Evolutionary conservation across 2,888 invertebrate species (phyloP).

Genomic region (Hyalella azteca): DNA sequence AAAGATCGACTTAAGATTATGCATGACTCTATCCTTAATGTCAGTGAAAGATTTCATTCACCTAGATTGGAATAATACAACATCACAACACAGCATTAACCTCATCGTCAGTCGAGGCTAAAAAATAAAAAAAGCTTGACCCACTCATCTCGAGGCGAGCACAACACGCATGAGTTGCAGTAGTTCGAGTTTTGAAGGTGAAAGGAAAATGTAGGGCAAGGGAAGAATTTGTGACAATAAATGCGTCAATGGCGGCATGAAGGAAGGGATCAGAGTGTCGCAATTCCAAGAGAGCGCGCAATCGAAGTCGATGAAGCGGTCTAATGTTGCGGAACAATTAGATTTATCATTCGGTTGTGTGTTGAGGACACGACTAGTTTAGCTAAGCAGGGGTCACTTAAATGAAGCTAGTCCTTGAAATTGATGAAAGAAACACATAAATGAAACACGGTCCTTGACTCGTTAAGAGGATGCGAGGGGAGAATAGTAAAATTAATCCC

Average conservation of each 20-base stretch:
- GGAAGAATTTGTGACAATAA: not conserved
- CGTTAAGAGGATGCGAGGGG: too few relatives aligned
- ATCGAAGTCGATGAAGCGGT: not conserved
- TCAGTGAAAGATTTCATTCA: too few relatives aligned
- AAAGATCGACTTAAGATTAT: too few relatives aligned
- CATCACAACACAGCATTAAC: too few relatives aligned
- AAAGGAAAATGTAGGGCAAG: not conserved
- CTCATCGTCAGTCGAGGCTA: too few relatives aligned
- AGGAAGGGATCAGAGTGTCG: not conserved
- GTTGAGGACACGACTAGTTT: not conserved
- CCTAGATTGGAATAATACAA: too few relatives aligned
- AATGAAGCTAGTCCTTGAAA: not conserved
- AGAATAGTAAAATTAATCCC: too few relatives aligned
- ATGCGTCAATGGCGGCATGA: not conserved
- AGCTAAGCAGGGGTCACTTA: not conserved
- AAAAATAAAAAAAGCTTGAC: too few relatives aligned
- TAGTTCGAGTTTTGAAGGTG: conserved; percentile 9
- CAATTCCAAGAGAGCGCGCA: too few relatives aligned
- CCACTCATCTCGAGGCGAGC: not conserved
- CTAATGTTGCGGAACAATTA: not conserved
- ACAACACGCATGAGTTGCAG: conserved; percentile 15
- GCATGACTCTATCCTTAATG: too few relatives aligned
- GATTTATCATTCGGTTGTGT: not conserved
- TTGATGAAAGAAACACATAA: too few relatives aligned
- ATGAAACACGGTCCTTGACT: too few relatives aligned